Evolutionary conservation across 2,888 invertebrate species (phyloP).

Genomic region (Ophonus ardosiacus): DNA sequence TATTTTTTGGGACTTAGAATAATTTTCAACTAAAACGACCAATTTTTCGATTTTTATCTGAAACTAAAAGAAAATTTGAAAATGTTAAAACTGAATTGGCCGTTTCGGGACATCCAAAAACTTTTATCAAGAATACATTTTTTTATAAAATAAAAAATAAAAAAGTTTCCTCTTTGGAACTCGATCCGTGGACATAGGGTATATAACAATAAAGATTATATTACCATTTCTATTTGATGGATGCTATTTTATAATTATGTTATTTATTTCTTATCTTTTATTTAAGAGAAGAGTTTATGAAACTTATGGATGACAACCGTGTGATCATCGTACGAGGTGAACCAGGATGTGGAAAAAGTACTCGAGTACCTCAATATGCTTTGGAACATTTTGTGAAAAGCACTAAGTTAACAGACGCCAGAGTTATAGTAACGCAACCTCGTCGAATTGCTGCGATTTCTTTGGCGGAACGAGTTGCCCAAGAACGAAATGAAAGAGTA

Average conservation of each 20-base stretch:
- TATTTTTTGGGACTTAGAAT: too few species aligned
- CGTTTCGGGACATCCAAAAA: too few species aligned
- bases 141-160: too few species aligned
- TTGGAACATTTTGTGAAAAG: constrained; percentile 76
- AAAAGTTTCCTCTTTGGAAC: too few species aligned
- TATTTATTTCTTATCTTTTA: too few species aligned
- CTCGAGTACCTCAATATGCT: constrained; percentile 82
- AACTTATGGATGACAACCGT: constrained; percentile 76
- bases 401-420: constrained; percentile 75
- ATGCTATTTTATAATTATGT: neutral
- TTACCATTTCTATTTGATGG: too few species aligned
- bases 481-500: constrained; percentile 81
- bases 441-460: constrained; percentile 84
- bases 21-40: too few species aligned
- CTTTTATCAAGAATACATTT: too few species aligned
- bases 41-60: too few species aligned
- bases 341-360: constrained; percentile 87
- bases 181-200: too few species aligned
- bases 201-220: constrained; percentile 6
- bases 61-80: too few species aligned
- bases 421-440: constrained; percentile 83
- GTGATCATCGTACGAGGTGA: constrained; percentile 83
- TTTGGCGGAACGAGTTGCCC: constrained; percentile 81
- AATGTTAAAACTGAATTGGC: too few species aligned
- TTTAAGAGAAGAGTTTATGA: constrained; percentile 78